Evolutionary conservation across 2,797 vertebrate genomes (phyloP).

Genomic region (Lerista edwardsae): DNA sequence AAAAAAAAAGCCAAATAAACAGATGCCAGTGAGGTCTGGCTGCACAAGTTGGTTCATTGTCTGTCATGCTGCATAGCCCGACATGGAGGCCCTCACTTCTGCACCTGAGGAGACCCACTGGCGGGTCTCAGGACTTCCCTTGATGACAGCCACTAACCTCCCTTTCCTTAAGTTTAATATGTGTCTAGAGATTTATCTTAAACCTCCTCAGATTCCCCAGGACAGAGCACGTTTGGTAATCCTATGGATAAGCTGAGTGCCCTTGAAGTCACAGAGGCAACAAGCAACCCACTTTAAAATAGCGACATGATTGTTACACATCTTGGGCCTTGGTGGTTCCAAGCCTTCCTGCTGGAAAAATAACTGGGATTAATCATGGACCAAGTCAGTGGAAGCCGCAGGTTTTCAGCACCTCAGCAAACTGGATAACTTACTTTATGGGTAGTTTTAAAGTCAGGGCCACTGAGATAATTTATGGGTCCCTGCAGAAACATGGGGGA

Average conservation of each 20-base stretch:
- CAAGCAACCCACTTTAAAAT: neutral
- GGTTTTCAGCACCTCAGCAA: too few species aligned
- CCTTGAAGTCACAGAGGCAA: neutral
- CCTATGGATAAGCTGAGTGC: neutral
- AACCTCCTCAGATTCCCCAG: neutral
- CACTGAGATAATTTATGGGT: neutral
- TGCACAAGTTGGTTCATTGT: too few species aligned
- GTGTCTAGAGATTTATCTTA: neutral
- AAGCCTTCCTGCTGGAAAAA: too few species aligned
- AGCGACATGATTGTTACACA: neutral
- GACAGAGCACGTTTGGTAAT: neutral
- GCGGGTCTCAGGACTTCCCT: too few species aligned
- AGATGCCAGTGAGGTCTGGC: too few species aligned
- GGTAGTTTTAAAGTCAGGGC: neutral
- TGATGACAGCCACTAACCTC: neutral
- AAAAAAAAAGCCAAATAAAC: too few species aligned
- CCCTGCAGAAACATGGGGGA: neutral
- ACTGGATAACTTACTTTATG: neutral
- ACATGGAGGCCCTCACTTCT: too few species aligned
- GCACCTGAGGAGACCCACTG: too few species aligned
- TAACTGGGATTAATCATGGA: too few species aligned
- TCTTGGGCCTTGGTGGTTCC: too few species aligned
- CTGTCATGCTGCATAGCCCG: too few species aligned
- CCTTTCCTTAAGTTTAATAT: neutral
- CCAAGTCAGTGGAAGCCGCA: too few species aligned